Percentiles rank a stretch among this genome's conserved stretches.
These are phyloP conservation scores for Drosophila leontia DNA, from an alignment of 1,140 invertebrate species.

Conservation along the genomic window DNA sequence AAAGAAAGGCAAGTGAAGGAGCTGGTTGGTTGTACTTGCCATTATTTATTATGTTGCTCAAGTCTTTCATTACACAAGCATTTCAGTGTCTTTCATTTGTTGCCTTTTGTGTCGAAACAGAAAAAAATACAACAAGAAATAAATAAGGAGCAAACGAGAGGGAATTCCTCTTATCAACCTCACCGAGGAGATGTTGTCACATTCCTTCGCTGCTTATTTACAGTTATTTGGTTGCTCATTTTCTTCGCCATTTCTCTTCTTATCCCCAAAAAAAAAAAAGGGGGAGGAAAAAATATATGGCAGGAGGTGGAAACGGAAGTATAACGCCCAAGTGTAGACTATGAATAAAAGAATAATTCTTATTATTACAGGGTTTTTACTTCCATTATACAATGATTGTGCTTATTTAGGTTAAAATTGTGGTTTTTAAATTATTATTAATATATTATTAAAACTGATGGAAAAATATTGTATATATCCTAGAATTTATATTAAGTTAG, in stretches of 20 bases:
- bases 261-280: constrained; percentile 19
- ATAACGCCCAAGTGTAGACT: constrained; percentile 33
- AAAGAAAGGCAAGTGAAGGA: background rate
- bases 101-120: constrained; percentile 49
- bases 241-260: constrained; percentile 33
- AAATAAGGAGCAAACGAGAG: constrained; percentile 23
- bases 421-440: background rate
- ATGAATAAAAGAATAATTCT: constrained; percentile 49
- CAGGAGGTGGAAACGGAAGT: constrained; percentile 23
- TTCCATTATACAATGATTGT: constrained; percentile 28
- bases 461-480: background rate
- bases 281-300: constrained; percentile 4
- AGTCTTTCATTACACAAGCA: constrained; percentile 80
- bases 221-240: constrained; percentile 73
- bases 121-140: background rate
- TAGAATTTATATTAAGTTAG: background rate
- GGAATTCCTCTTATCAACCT: constrained; percentile 52
- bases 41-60: constrained; percentile 83
- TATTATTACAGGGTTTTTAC: constrained; percentile 54
- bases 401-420: background rate
- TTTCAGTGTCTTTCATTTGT: constrained; percentile 76
- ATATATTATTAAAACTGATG: background rate
- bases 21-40: constrained; percentile 53
- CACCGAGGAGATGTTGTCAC: constrained; percentile 47
- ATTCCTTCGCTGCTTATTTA: constrained; percentile 73